Percentiles rank a stretch among this genome's conserved stretches.
Evolutionary conservation across 2,113 vertebrate genomes (phyloP).

Genomic region (Anhinga rufa): DNA sequence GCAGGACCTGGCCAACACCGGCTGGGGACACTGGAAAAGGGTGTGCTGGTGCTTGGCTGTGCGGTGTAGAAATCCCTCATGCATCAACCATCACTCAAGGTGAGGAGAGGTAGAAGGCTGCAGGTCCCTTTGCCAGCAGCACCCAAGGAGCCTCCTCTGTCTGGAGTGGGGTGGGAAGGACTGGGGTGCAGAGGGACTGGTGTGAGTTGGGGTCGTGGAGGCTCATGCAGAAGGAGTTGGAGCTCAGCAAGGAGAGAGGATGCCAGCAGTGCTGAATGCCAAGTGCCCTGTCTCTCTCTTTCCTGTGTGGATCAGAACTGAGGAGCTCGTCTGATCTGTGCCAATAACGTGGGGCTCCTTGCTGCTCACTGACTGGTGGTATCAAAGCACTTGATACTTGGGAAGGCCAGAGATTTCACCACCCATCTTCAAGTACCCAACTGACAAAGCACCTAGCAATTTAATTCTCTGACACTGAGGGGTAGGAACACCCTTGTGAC

Average conservation of each 20-base stretch:
- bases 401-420: neutral
- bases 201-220: neutral
- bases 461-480: neutral
- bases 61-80: neutral
- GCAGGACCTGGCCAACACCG: neutral
- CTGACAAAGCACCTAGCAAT: neutral
- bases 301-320: neutral
- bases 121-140: neutral
- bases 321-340: neutral
- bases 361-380: neutral
- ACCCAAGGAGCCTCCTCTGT: neutral
- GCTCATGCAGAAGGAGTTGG: neutral
- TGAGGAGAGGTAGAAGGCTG: neutral
- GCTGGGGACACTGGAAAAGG: neutral
- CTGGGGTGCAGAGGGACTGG: neutral
- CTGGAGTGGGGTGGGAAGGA: neutral
- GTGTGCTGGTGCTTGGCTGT: neutral
- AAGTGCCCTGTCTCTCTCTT: neutral
- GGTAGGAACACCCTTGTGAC: neutral
- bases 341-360: neutral
- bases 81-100: neutral
- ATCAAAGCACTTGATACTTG: no score
- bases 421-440: neutral
- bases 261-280: neutral
- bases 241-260: neutral